phyloP scores from a whole-genome alignment of 2,888 invertebrate genomes.

The Bhutanitis thaidina region DNA sequence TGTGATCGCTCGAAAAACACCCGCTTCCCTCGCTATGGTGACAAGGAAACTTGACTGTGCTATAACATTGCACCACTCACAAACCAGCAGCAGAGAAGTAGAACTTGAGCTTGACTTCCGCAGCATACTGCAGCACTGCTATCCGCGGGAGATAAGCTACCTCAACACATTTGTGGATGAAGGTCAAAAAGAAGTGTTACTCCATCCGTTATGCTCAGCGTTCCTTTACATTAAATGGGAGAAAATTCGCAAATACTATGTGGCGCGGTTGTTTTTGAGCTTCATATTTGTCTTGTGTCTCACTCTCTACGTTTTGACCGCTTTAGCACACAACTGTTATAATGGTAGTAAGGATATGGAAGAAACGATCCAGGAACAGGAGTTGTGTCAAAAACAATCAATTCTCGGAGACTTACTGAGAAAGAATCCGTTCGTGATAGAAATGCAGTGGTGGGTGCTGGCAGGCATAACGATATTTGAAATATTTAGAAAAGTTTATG shows the following conservation, averaged over 20 bases:
- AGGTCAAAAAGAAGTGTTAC: constrained; percentile 91
- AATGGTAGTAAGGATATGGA: constrained; percentile 89
- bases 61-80: constrained; percentile 87
- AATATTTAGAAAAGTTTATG: constrained; percentile 89
- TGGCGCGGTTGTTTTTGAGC: constrained; percentile 88
- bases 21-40: constrained; percentile 90
- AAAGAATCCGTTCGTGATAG: constrained; percentile 87
- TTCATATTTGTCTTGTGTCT: constrained; percentile 89
- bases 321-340: constrained; percentile 91
- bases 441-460: constrained; percentile 91
- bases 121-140: constrained; percentile 89
- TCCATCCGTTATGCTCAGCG: constrained; percentile 93
- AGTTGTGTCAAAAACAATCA: constrained; percentile 88
- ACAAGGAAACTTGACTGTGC: constrained; percentile 90
- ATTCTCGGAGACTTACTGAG: constrained; percentile 87
- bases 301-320: constrained; percentile 90
- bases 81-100: constrained; percentile 89
- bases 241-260: constrained; percentile 92
- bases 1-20: constrained; percentile 92
- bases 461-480: constrained; percentile 89
- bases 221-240: constrained; percentile 94
- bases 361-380: constrained; percentile 85
- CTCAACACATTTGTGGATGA: constrained; percentile 93
- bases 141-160: constrained; percentile 91
- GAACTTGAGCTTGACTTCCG: constrained; percentile 91